phyloP scores from a whole-genome alignment of 2,113 vertebrate genomes.

The Campylorhamphus procurvoides region DNA sequence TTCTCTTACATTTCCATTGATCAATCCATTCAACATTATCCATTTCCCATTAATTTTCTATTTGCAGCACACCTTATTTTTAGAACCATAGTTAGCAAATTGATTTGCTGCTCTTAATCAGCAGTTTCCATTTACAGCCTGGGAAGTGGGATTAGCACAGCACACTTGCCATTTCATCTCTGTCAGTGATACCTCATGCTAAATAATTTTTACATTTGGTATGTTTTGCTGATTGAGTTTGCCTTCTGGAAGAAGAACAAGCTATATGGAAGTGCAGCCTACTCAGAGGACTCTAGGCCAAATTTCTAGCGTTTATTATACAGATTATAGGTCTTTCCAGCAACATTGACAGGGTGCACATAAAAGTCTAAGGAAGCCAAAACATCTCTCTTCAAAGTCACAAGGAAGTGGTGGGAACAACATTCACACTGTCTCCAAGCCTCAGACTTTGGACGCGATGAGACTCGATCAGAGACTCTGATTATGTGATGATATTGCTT shows the following conservation, averaged over 20 bases:
- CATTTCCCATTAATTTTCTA: slow-evolving; percentile 44
- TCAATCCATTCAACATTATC: background rate
- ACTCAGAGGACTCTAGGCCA: background rate
- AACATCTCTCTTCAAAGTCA: background rate
- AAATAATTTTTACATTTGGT: background rate
- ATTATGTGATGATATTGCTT: background rate
- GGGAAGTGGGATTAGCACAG: slow-evolving; percentile 32
- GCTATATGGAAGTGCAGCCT: background rate
- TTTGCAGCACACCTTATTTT: slow-evolving; percentile 44
- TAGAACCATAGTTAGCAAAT: slow-evolving; percentile 35
- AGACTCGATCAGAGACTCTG: background rate
- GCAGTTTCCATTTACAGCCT: slow-evolving; percentile 20
- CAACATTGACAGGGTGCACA: background rate
- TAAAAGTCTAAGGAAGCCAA: background rate
- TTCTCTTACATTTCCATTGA: slow-evolving; percentile 35
- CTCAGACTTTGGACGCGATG: background rate
- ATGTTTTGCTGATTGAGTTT: background rate
- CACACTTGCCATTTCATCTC: slow-evolving; percentile 1
- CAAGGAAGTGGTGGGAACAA: background rate
- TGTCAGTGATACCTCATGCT: background rate
- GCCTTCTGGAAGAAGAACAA: background rate
- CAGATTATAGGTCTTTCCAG: background rate
- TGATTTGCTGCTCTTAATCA: slow-evolving; percentile 49
- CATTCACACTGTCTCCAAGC: background rate
- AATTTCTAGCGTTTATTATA: background rate